Conservation (phyloP, 2,113 vertebrate genomes). For the Percopsis transmontana region DNA sequence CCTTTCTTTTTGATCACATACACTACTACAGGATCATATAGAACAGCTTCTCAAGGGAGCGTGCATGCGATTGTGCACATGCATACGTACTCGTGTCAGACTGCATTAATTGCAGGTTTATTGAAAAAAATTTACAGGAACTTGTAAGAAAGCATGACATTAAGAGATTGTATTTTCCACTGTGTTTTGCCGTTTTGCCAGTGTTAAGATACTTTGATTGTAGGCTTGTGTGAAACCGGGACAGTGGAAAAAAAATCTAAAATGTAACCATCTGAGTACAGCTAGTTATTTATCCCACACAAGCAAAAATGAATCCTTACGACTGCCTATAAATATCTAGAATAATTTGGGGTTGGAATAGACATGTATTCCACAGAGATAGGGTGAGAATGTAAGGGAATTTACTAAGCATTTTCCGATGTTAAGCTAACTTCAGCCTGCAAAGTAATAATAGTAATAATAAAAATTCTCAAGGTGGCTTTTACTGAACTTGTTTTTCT, state of each 20-base stretch:
- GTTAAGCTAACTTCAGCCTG: constrained; percentile 3
- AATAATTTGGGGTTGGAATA: constrained; percentile 66
- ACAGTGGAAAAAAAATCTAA: neutral
- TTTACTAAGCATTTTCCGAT: constrained; percentile 9
- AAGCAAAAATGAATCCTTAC: constrained; percentile 43
- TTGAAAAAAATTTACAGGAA: neutral
- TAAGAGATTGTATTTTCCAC: constrained; percentile 55
- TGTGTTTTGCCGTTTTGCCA: constrained; percentile 8
- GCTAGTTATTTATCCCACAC: constrained; percentile 38
- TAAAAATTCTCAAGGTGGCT: neutral
- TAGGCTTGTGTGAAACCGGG: constrained; percentile 23
- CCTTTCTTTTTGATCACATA: constrained; percentile 31
- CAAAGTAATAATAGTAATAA: constrained; percentile 13
- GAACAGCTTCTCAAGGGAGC: constrained; percentile 17
- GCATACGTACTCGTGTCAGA: constrained; percentile 8
- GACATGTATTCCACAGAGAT: constrained; percentile 49
- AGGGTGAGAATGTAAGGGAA: constrained; percentile 56
- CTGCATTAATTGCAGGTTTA: constrained; percentile 21
- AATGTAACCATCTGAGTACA: constrained; percentile 16
- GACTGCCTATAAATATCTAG: constrained; percentile 61
- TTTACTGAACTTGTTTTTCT: neutral
- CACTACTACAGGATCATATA: constrained; percentile 10
- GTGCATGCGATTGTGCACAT: constrained; percentile 22
- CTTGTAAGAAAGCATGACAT: constrained; percentile 33
- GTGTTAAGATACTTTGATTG: constrained; percentile 47